phyloP scores from a whole-genome alignment of 1,140 invertebrate genomes.

The Periplaneta americana region DNA sequence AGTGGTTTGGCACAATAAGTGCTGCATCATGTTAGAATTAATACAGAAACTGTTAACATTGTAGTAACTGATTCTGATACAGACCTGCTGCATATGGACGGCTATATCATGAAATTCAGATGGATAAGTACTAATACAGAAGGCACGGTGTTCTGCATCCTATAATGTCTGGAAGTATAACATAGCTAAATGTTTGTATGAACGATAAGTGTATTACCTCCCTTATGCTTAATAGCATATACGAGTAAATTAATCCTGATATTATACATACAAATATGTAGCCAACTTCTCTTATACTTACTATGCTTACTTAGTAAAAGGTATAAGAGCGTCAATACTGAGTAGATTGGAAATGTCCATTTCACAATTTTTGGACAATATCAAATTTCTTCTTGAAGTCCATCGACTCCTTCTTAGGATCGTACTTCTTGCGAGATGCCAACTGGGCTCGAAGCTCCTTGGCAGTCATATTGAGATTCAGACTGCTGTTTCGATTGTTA shows the following conservation, averaged over 20 bases:
- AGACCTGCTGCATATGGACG: not conserved
- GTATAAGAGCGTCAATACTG: not conserved
- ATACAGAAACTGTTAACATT: not conserved
- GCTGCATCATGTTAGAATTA: not conserved
- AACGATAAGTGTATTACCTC: not conserved
- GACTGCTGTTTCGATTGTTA: conserved; percentile 22
- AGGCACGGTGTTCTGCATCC: not conserved
- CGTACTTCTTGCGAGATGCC: conserved; percentile 76
- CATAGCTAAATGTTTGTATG: not conserved
- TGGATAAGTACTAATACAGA: not conserved
- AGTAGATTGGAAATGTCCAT: not conserved
- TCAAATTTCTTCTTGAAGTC: conserved; percentile 89
- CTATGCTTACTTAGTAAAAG: not conserved
- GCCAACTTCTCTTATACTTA: not conserved
- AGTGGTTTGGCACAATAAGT: not conserved
- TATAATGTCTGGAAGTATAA: not conserved
- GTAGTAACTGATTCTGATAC: not conserved
- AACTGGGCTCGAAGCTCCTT: conserved; percentile 81
- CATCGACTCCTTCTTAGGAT: conserved; percentile 82
- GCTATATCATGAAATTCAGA: not conserved
- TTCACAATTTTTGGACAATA: conserved; percentile 80
- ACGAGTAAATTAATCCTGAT: too few species aligned
- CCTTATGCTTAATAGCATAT: not conserved
- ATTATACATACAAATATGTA: not conserved
- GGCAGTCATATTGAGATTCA: conserved; percentile 82